Evolutionary conservation across 2,113 vertebrate genomes (phyloP).

Genomic region (Zingel zingel): DNA sequence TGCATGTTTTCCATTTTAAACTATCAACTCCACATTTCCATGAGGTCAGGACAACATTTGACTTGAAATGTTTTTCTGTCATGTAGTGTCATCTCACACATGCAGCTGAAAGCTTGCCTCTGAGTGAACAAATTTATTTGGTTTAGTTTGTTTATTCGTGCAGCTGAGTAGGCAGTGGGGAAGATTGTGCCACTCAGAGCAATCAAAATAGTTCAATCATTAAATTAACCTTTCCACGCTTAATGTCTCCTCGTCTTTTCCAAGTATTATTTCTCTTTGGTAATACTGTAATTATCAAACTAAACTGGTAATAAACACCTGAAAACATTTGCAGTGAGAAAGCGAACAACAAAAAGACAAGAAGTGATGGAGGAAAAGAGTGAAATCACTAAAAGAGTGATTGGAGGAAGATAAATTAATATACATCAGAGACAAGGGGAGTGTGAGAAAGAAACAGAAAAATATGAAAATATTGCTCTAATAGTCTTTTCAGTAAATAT

Average conservation of each 20-base stretch:
- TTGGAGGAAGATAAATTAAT: background rate
- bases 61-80: constrained; percentile 37
- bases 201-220: constrained; percentile 33
- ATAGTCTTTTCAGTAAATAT: background rate
- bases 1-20: constrained; percentile 52
- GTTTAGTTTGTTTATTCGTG: constrained; percentile 44
- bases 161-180: constrained; percentile 39
- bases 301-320: constrained; percentile 3
- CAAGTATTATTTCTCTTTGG: constrained; percentile 3
- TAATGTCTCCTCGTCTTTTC: background rate
- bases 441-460: background rate
- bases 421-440: background rate
- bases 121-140: constrained; percentile 36
- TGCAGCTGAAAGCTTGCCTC: constrained; percentile 30
- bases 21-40: constrained; percentile 43
- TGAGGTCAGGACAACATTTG: constrained; percentile 35
- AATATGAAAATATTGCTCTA: background rate
- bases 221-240: constrained; percentile 41
- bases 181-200: constrained; percentile 28
- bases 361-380: background rate
- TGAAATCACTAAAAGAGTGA: background rate
- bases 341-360: background rate
- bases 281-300: constrained; percentile 17
- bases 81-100: constrained; percentile 6
- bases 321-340: background rate